These are phyloP conservation scores for Macaria notata DNA, from an alignment of 2,888 invertebrate genomes.

Conservation along the genomic window DNA sequence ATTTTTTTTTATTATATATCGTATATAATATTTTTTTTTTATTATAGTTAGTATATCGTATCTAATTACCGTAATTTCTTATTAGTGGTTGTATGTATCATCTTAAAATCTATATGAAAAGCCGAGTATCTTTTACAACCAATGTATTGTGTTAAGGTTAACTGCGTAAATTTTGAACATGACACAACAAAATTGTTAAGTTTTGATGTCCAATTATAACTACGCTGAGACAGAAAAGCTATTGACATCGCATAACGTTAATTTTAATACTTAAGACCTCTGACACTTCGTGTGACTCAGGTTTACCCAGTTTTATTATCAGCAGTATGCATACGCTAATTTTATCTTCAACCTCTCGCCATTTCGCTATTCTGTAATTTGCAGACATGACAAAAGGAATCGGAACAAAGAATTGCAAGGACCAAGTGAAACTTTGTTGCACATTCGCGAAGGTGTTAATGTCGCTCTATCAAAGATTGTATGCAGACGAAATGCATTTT, in stretches of 20 bases:
- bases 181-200: no score
- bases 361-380: conserved; percentile 27
- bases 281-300: not conserved
- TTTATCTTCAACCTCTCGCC: conserved; percentile 17
- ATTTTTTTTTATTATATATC: no score
- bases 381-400: conserved; percentile 25
- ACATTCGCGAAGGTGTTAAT: conserved; percentile 41
- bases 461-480: conserved; percentile 43
- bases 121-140: no score
- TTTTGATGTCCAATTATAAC: no score
- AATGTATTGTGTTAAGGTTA: no score
- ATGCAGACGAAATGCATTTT: conserved; percentile 33
- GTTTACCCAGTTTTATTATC: conserved; percentile 9
- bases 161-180: no score
- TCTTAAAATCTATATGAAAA: no score
- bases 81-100: no score
- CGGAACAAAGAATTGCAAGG: conserved; percentile 32
- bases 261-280: not conserved
- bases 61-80: no score
- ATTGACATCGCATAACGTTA: not conserved
- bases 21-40: no score
- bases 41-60: no score
- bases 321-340: conserved; percentile 47
- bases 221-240: not conserved
- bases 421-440: conserved; percentile 39